These are phyloP conservation scores for Stegophylla sp. DNA, from an alignment of 2,888 invertebrate species.

Conservation along the genomic window DNA sequence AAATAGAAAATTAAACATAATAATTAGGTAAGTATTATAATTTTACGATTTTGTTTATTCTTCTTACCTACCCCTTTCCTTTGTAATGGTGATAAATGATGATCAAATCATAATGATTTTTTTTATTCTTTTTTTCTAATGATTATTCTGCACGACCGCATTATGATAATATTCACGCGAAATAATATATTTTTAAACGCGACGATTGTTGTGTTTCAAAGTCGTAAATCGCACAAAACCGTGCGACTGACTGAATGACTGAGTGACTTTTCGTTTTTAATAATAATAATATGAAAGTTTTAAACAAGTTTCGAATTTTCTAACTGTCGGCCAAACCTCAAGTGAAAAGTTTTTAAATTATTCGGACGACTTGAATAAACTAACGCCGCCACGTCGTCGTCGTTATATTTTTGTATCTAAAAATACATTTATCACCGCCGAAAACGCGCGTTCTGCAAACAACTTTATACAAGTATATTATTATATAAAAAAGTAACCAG, in stretches of 20 bases:
- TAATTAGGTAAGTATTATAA: too few species aligned
- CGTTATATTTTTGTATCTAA: not conserved
- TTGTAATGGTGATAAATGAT: too few species aligned
- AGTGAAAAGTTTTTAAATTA: conserved; percentile 38
- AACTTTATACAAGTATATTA: too few species aligned
- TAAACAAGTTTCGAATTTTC: conserved; percentile 11
- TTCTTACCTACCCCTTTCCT: too few species aligned
- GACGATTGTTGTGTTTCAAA: not conserved
- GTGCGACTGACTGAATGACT: not conserved
- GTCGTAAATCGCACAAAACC: not conserved
- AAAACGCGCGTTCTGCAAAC: not conserved
- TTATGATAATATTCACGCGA: too few species aligned
- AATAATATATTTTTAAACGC: not conserved
- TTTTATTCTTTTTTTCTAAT: too few species aligned
- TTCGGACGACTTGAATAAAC: not conserved
- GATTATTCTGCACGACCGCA: not conserved
- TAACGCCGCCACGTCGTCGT: not conserved
- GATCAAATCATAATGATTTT: too few species aligned
- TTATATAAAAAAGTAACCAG: too few species aligned
- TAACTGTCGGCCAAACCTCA: conserved; percentile 9
- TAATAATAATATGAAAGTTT: conserved; percentile 34
- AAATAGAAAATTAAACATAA: too few species aligned
- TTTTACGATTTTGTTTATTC: too few species aligned
- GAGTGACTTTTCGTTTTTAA: conserved; percentile 12
- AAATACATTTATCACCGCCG: not conserved